These are phyloP conservation scores for Arrhopalites spinosus DNA, from an alignment of 2,888 invertebrate species.

Conservation along the genomic window DNA sequence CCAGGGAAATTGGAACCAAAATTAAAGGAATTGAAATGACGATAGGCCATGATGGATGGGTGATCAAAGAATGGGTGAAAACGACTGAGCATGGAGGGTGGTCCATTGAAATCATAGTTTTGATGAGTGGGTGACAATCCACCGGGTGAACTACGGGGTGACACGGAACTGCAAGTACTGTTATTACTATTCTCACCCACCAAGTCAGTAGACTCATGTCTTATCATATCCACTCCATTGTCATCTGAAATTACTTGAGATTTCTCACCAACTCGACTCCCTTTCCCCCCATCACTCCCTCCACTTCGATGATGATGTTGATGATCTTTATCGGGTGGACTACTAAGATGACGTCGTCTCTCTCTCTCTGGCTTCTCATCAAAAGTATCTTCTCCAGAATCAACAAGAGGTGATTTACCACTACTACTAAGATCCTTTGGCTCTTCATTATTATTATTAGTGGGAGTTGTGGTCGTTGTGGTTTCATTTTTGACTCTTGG, in stretches of 20 bases:
- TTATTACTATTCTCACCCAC: conserved; percentile 29
- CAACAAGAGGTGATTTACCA: conserved; percentile 46
- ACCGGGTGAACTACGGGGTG: conserved; percentile 49
- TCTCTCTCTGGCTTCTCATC: conserved; percentile 13
- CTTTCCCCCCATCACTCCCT: background rate
- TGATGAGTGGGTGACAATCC: conserved; percentile 47
- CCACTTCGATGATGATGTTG: background rate
- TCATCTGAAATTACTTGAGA: conserved; percentile 10
- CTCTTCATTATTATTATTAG: conserved; percentile 46
- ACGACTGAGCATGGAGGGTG: conserved; percentile 49
- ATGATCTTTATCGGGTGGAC: background rate
- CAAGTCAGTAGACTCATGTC: conserved; percentile 5
- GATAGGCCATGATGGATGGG: conserved; percentile 54
- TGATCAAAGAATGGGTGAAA: conserved; percentile 54
- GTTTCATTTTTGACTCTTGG: background rate
- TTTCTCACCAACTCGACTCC: background rate
- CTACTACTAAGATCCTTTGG: conserved; percentile 54
- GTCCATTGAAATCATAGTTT: conserved; percentile 49
- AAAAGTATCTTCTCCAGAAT: conserved; percentile 39
- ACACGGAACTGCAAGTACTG: conserved; percentile 49
- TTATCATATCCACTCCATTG: conserved; percentile 15
- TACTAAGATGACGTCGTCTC: background rate
- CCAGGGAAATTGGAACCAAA: conserved; percentile 49
- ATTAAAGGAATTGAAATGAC: conserved; percentile 54
- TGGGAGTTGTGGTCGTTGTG: background rate